These are phyloP conservation scores for Drosophila leonis DNA, from an alignment of 2,888 invertebrate species.

Conservation along the genomic window DNA sequence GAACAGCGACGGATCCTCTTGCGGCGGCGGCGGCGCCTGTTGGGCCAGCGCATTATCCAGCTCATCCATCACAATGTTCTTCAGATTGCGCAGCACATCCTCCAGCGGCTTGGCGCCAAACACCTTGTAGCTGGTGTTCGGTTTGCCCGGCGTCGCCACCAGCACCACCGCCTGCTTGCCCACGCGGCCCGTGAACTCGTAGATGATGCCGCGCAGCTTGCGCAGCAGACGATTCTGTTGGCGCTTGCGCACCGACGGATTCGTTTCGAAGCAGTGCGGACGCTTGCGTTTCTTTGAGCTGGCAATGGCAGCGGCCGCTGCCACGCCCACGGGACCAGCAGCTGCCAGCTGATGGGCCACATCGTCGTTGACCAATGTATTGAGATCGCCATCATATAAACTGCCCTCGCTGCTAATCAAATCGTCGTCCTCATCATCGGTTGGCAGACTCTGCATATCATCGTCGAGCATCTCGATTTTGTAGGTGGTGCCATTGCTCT, in stretches of 20 bases:
- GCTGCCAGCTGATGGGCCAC: conserved; percentile 98
- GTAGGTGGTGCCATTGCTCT: conserved; percentile 86
- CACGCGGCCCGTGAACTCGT: conserved; percentile 98
- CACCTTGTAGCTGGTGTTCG: conserved; percentile 97
- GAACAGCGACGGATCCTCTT: conserved; percentile 96
- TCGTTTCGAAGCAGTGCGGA: conserved; percentile 98
- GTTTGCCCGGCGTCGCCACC: conserved; percentile 98
- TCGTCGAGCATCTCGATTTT: conserved; percentile 91
- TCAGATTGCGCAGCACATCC: conserved; percentile 96
- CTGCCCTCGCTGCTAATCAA: conserved; percentile 93
- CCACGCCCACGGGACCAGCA: conserved; percentile 98
- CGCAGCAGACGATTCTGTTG: conserved; percentile 97
- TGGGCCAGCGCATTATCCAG: conserved; percentile 96
- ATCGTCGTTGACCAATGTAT: conserved; percentile 91
- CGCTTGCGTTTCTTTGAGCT: conserved; percentile 97
- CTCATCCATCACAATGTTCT: conserved; percentile 97
- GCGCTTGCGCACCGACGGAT: conserved; percentile 97
- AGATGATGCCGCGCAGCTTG: conserved; percentile 96
- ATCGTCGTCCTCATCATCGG: conserved; percentile 94
- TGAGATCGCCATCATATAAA: conserved; percentile 93
- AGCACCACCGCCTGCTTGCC: conserved; percentile 98
- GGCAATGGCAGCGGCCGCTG: conserved; percentile 98
- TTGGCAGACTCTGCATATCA: conserved; percentile 88
- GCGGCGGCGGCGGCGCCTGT: conserved; percentile 93
- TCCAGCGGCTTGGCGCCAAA: conserved; percentile 98